Evolutionary conservation across 92 coral and sea anemone species (phyloP).

Genomic region (Epizoanthus stellaris): DNA sequence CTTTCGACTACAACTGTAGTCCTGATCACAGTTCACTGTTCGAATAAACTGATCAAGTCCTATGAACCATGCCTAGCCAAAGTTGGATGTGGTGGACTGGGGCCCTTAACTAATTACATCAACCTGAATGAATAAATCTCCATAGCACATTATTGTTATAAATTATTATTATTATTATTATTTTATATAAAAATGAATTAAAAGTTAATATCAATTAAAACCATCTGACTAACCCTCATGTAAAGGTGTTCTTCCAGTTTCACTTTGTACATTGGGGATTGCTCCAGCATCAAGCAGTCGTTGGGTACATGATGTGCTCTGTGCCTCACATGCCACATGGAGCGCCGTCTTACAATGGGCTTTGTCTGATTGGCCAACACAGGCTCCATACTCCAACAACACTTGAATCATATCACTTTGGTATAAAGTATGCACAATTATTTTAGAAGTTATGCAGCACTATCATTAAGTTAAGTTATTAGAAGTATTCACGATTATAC

Average conservation of each 20-base stretch:
- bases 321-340: slow-evolving; percentile 92
- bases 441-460: not conserved
- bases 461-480: not conserved
- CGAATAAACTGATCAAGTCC: too few species aligned
- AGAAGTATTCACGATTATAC: not conserved
- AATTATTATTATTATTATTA: too few species aligned
- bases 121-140: too few species aligned
- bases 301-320: slow-evolving; percentile 79
- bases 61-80: too few species aligned
- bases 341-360: slow-evolving; percentile 90
- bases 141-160: too few species aligned
- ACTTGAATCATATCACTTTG: slow-evolving; percentile 79
- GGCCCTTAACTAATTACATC: too few species aligned
- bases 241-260: slow-evolving; percentile 86
- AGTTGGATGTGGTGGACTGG: too few species aligned
- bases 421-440: not conserved
- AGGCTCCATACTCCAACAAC: slow-evolving; percentile 77
- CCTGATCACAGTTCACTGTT: too few species aligned
- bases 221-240: slow-evolving; percentile 74
- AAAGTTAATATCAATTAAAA: too few species aligned
- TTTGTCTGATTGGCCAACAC: slow-evolving; percentile 79
- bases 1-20: too few species aligned
- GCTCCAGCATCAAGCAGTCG: slow-evolving; percentile 89
- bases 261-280: slow-evolving; percentile 85
- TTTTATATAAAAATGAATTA: too few species aligned